Conservation (phyloP, 2,113 vertebrate genomes). For the human region DNA sequence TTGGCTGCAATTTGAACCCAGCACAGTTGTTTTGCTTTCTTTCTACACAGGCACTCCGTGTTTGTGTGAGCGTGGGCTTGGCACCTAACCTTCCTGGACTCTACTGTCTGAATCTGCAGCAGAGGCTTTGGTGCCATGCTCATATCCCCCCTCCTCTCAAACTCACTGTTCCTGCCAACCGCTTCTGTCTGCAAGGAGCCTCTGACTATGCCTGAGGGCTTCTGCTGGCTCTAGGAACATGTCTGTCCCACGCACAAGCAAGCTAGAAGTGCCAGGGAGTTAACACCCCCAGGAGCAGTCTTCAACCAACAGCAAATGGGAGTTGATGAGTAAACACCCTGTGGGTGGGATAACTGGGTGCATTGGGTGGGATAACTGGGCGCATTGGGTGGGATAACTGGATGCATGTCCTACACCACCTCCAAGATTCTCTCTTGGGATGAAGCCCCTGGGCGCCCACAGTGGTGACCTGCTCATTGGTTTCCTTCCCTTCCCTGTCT, state of each 20-base stretch:
- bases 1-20: not conserved
- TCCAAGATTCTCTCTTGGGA: not conserved
- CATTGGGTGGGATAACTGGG: not conserved
- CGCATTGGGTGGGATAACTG: too few relatives aligned
- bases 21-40: not conserved
- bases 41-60: not conserved
- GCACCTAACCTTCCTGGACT: too few relatives aligned
- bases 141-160: rapidly evolving
- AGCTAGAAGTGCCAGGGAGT: not conserved
- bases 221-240: not conserved
- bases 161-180: not conserved
- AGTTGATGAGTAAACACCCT: not conserved
- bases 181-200: not conserved
- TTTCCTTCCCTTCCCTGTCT: not conserved
- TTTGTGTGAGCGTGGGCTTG: not conserved
- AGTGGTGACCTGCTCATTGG: not conserved
- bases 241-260: rapidly evolving
- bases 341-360: not conserved
- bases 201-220: not conserved
- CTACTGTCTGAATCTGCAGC: not conserved
- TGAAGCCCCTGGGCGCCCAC: not conserved
- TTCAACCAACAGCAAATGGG: not conserved
- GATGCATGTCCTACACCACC: rapidly evolving
- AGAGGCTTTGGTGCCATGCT: not conserved
- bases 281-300: not conserved